These are phyloP conservation scores for Neosalanx taihuensis DNA, from an alignment of 2,797 vertebrate species.

Conservation along the genomic window DNA sequence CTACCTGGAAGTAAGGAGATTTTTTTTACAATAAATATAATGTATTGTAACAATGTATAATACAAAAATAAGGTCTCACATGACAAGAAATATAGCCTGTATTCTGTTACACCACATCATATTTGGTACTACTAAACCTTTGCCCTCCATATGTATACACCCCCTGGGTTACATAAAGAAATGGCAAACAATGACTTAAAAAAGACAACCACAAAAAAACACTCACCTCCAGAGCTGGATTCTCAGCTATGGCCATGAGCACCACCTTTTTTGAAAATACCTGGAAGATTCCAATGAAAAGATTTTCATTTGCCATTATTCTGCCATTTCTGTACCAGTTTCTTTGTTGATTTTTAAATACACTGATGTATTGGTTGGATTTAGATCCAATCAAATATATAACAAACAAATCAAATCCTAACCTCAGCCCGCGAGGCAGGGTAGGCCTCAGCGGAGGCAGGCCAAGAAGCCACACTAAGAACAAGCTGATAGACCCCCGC, in stretches of 20 bases:
- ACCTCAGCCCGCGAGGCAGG: slow-evolving; percentile 75
- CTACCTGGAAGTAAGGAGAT: slow-evolving; percentile 72
- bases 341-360: no score
- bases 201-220: no score
- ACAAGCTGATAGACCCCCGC: slow-evolving; percentile 88
- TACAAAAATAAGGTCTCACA: background rate
- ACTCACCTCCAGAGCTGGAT: slow-evolving; percentile 83
- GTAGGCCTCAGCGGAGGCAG: slow-evolving; percentile 83
- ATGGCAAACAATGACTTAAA: background rate
- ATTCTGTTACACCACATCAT: background rate
- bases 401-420: no score
- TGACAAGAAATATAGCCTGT: background rate
- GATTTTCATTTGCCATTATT: no score
- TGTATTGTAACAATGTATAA: background rate
- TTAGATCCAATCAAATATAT: no score
- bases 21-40: no score
- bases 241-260: slow-evolving; percentile 88
- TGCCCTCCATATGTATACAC: no score
- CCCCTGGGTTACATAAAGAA: background rate
- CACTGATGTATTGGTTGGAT: no score
- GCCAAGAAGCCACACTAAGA: slow-evolving; percentile 91
- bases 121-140: background rate
- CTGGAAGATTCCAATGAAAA: no score
- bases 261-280: slow-evolving; percentile 84
- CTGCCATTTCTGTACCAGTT: no score